These are phyloP conservation scores for Microctonus aethiopoides DNA, from an alignment of 2,888 invertebrate genomes.

Conservation along the genomic window DNA sequence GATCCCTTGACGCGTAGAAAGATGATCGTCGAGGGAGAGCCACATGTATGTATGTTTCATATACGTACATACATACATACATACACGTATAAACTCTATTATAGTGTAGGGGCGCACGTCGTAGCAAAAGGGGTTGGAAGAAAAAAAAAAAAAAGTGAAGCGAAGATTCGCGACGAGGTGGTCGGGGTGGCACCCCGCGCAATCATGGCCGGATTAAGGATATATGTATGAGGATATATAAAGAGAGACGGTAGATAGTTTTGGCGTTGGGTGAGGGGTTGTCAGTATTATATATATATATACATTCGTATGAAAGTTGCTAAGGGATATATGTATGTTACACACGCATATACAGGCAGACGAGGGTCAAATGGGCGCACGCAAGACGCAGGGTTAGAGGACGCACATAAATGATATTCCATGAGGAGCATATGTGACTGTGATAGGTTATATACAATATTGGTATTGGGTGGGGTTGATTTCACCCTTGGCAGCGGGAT, in stretches of 20 bases:
- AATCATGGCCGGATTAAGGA: constrained; percentile 63
- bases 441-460: constrained; percentile 47
- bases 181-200: constrained; percentile 47
- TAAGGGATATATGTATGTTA: background rate
- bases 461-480: constrained; percentile 42
- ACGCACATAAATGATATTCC: constrained; percentile 66
- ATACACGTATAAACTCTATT: background rate
- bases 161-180: constrained; percentile 41
- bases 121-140: constrained; percentile 20
- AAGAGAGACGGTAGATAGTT: constrained; percentile 31
- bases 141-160: constrained; percentile 36
- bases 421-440: constrained; percentile 64
- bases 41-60: background rate
- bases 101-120: background rate
- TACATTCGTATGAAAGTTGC: constrained; percentile 1
- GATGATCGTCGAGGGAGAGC: constrained; percentile 13
- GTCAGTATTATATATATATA: constrained; percentile 17
- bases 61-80: background rate
- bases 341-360: no score
- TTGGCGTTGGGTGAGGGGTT: background rate
- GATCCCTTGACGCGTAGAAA: constrained; percentile 40
- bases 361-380: constrained; percentile 27
- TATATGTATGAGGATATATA: constrained; percentile 57
- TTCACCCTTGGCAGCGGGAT: constrained; percentile 55
- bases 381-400: constrained; percentile 51